Evolutionary conservation across 2,888 invertebrate species (phyloP), one percentile per base, ranked within the genome.

Genomic region (Aplocera efformata): DNA sequence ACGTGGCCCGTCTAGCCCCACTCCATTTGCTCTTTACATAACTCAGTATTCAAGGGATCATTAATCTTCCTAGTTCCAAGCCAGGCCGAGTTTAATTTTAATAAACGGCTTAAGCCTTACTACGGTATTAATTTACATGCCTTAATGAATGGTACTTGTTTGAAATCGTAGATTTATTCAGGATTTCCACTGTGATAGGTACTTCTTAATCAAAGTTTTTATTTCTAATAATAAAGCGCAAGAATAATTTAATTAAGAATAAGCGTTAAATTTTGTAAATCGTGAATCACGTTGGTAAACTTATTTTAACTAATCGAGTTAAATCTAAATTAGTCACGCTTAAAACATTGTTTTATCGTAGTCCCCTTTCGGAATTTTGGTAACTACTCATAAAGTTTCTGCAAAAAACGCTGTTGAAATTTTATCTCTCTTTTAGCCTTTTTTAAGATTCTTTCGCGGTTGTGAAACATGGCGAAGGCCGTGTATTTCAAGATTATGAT

Each of bases 21-120:
- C 82, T 79, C 80, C 79, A 78, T 80, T 82, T 79, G 79, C 79
- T 81, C 83, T 84, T 84, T 83, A 83, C 86, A 83, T 85, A 85
- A 83, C 84, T 86, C 75, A 73, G 84, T 80, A 78, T 86, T 82
- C 84, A 80, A 78, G 78, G 76, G 80, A 81, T 81, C 84, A 82
- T 88, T 85, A 85, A 86, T 88, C 86, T 88, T 81, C 78, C 80
- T 84, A 83, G 83, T 82, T 79, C 78, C 76, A 79, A 75, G 82
- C 82, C 79, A 83, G 74, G 70, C 74, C 72, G 77, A 79, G 73
- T 83, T 85, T 82, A 82, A 85, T 86, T 84, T 86, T 84, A 86
- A 86, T 86, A 84, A 85, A 85, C 83, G 81, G 77, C 73, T 79
- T 75, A 68, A 72, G 65, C 73, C 71, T 72, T 74, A 75, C 72